A percentile compares a stretch with the other conserved stretches of the same genome.
Evolutionary conservation across 2,797 vertebrate species (phyloP).

Genomic region (Orestias chungarensis): DNA sequence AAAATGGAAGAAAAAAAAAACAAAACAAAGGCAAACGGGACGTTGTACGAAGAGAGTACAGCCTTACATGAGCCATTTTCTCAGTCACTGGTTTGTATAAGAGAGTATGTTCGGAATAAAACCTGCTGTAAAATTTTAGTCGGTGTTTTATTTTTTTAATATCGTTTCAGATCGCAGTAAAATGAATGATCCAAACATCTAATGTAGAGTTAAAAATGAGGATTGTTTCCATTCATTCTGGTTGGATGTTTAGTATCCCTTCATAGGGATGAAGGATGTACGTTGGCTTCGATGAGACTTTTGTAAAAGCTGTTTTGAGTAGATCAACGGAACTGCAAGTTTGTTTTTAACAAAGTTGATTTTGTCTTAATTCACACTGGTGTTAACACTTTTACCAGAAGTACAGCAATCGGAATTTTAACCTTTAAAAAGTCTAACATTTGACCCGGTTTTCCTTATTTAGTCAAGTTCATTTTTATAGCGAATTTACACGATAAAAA

Average conservation of each 20-base stretch:
- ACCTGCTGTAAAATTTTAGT: constrained; percentile 77
- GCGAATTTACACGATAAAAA: too few species aligned
- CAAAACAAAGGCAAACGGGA: constrained; percentile 50
- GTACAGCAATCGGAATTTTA: not conserved
- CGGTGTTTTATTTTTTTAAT: constrained; percentile 37
- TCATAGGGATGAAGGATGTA: not conserved
- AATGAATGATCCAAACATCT: too few species aligned
- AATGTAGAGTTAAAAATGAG: not conserved
- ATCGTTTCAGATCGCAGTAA: not conserved
- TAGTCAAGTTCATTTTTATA: too few species aligned
- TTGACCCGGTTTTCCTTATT: not conserved
- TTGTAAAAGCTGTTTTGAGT: not conserved
- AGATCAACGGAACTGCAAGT: too few species aligned
- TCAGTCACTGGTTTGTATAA: constrained; percentile 84
- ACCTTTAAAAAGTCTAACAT: not conserved
- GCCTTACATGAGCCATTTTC: constrained; percentile 80
- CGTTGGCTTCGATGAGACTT: not conserved
- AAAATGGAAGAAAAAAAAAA: too few species aligned
- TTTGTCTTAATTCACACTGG: not conserved
- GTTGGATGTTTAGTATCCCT: not conserved
- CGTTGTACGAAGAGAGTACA: constrained; percentile 69
- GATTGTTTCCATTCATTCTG: not conserved
- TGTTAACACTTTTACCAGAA: not conserved
- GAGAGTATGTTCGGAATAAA: constrained; percentile 82
- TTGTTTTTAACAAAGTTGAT: not conserved